Evolutionary conservation across 2,113 vertebrate species (phyloP), one percentile per base, ranked within the genome.

Genomic region (Pycnonotus jocosus): DNA sequence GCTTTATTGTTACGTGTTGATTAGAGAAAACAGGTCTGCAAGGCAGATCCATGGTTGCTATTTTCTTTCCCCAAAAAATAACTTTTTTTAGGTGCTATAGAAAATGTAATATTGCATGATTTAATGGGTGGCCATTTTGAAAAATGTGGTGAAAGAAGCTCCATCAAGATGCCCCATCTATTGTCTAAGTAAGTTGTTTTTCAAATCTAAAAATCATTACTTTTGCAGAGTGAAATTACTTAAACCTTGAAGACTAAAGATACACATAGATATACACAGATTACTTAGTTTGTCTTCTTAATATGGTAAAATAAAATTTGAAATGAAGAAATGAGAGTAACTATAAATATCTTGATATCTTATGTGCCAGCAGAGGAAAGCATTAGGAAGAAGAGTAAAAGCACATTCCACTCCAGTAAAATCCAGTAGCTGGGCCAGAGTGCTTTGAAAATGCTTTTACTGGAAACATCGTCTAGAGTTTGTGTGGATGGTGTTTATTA

Each of bases 381-480:
- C 90, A 88, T 87, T 85, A 91, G 70, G 35, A 88, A 76, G 57
- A 76, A 95, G 47, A 53, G 25, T 64, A 94, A 77, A 91, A 90
- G 58, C 74, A 72, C 8, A 65, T 77, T 80, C 95, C 53, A 61
- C 20, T 76, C 70, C 73, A 94, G 78, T 76, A 91, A 81, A 91
- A 68, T 45, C 78, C 79, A 91, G 86, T 79, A 77, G 68, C 57
- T 90, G 30, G 47, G 33, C 60, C 68, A 93, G 79, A 93, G 56
- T 74, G n/a, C 81, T 93, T 85, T 90, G 78, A 80, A 92, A 96
- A 87, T 89, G 70, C 74, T 82, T 96, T 95, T 96, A 95, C 95
- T 90, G 92, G 90, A 96, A 96, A 86, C 33, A 64, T 69, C 78
- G 81, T 88, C 57, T 70, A 28, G 35, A 88, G 20, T 91, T 93